A percentile compares a stretch with the other conserved stretches of the same genome.
Conservation (phyloP, 2,113 vertebrate genomes). For the Melanerpes formicivorus region DNA sequence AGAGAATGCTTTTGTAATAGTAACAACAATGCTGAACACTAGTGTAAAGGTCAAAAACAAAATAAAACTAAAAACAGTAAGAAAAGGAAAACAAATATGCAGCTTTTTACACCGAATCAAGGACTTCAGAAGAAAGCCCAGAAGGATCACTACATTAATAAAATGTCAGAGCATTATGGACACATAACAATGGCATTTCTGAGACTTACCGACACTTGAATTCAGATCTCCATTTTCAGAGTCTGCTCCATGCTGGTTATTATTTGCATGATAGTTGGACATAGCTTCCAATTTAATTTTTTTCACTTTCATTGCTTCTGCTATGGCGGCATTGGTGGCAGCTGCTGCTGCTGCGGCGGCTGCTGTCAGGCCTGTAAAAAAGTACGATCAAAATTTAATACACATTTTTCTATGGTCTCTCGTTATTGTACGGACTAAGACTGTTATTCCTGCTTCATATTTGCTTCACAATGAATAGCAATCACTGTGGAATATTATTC, state of each 20-base stretch:
- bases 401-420: slow-evolving; percentile 33
- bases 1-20: slow-evolving; percentile 31
- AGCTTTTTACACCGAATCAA: not conserved
- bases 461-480: not conserved
- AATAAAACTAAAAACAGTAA: not conserved
- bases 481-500: not conserved
- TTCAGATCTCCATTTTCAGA: slow-evolving; percentile 97
- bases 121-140: not conserved
- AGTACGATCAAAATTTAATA: slow-evolving; percentile 62
- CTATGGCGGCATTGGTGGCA: slow-evolving; percentile 96
- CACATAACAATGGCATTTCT: not conserved
- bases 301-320: slow-evolving; percentile 99
- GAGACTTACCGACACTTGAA: slow-evolving; percentile 92
- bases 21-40: not conserved
- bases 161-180: not conserved
- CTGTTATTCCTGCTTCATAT: not conserved
- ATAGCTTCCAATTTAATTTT: slow-evolving; percentile 99
- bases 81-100: not conserved
- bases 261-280: slow-evolving; percentile 96
- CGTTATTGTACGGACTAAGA: not conserved
- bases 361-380: slow-evolving; percentile 91
- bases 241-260: slow-evolving; percentile 91
- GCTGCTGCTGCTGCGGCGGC: slow-evolving; percentile 93
- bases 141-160: not conserved
- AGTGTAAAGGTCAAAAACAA: not conserved